These are phyloP conservation scores for Pleuronectes platessa DNA, from an alignment of 2,113 vertebrate genomes.

Conservation along the genomic window DNA sequence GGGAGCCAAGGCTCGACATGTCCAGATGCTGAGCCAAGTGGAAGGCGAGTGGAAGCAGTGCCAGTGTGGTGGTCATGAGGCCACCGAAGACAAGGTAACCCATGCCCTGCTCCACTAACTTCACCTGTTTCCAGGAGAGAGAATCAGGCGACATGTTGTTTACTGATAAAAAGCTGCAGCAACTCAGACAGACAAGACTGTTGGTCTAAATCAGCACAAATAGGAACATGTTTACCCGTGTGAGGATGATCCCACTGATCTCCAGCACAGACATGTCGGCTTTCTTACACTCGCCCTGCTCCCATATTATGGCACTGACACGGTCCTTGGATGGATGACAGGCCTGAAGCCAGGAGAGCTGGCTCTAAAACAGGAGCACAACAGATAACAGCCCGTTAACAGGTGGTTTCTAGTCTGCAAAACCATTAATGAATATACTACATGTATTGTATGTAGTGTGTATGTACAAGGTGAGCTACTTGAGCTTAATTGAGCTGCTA, in stretches of 20 bases:
- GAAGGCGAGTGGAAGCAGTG: conserved; percentile 90
- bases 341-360: conserved; percentile 95
- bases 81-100: conserved; percentile 93
- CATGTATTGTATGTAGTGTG: background rate
- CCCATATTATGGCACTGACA: conserved; percentile 98
- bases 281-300: conserved; percentile 97
- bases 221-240: conserved; percentile 83
- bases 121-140: conserved; percentile 84
- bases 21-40: conserved; percentile 86
- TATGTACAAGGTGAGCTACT: background rate
- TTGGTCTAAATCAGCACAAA: background rate
- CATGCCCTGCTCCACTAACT: conserved; percentile 90
- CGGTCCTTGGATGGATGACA: conserved; percentile 93
- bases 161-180: background rate
- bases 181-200: background rate
- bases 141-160: background rate
- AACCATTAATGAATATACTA: background rate
- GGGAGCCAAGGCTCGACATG: conserved; percentile 81
- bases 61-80: conserved; percentile 86
- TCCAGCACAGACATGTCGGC: conserved; percentile 97
- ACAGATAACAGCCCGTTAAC: background rate
- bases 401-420: background rate
- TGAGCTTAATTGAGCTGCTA: background rate
- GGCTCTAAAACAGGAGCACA: conserved; percentile 79
- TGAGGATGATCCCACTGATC: conserved; percentile 97